These are phyloP conservation scores for Cydia strobilella DNA, from an alignment of 1,140 invertebrate species.

Conservation along the genomic window DNA sequence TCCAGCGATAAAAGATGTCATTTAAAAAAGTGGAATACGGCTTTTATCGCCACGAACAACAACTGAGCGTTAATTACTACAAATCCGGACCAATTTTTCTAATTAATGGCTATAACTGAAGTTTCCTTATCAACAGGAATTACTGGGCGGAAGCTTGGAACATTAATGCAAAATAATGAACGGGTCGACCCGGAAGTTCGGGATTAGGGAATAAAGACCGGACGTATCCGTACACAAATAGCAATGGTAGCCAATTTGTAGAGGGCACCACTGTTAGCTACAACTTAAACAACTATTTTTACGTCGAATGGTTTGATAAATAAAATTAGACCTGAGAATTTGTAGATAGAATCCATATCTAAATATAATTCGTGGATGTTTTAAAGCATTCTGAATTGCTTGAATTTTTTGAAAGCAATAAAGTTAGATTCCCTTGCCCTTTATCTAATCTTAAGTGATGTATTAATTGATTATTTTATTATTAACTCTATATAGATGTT, in stretches of 20 bases:
- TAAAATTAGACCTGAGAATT: too few species aligned
- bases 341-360: too few species aligned
- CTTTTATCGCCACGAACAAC: not conserved
- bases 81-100: conserved; percentile 45
- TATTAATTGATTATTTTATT: too few species aligned
- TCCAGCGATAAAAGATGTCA: too few species aligned
- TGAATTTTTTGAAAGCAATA: too few species aligned
- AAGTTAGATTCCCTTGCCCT: too few species aligned
- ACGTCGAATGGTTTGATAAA: not conserved
- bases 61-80: not conserved
- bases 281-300: not conserved
- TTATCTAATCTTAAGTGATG: too few species aligned
- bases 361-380: too few species aligned
- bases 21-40: not conserved
- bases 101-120: conserved; percentile 52
- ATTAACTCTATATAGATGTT: not conserved
- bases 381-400: too few species aligned
- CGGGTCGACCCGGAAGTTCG: conserved; percentile 58
- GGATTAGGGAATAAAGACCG: conserved; percentile 49
- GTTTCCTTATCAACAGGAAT: conserved; percentile 61
- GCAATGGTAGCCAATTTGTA: conserved; percentile 59
- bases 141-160: conserved; percentile 62
- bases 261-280: conserved; percentile 52
- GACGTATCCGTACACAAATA: conserved; percentile 62
- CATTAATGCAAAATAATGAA: conserved; percentile 69